These are phyloP conservation scores for Tenebrosternarchus preto DNA, from an alignment of 2,113 vertebrate genomes.

Conservation along the genomic window DNA sequence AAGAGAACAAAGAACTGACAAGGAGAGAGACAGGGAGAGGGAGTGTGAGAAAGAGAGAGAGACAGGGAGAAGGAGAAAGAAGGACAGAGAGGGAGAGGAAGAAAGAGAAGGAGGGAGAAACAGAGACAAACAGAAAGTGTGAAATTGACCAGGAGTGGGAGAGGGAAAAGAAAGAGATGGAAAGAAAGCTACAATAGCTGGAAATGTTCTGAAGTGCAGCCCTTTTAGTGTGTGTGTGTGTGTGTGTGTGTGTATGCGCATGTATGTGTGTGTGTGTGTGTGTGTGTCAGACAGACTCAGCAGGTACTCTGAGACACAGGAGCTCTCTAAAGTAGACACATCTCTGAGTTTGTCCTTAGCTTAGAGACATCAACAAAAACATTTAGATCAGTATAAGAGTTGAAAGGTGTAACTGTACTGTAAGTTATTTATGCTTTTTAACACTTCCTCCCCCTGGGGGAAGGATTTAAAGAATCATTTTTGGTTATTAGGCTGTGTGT, in stretches of 20 bases:
- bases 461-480: neutral
- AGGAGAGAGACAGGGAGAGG: conserved; percentile 20
- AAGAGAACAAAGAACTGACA: conserved; percentile 5
- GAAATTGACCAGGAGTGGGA: neutral
- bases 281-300: conserved; percentile 25
- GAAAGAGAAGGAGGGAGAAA: neutral
- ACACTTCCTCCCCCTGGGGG: neutral
- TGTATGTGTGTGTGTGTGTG: conserved; percentile 22
- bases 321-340: conserved; percentile 19
- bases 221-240: neutral
- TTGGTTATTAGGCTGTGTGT: conserved; percentile 11
- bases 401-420: neutral
- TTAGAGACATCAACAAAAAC: neutral
- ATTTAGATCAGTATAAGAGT: neutral
- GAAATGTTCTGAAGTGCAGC: conserved; percentile 7
- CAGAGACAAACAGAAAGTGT: neutral
- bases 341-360: conserved; percentile 9
- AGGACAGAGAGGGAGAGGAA: neutral
- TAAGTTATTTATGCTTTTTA: neutral
- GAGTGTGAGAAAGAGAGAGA: conserved; percentile 9
- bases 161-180: conserved; percentile 23
- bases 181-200: conserved; percentile 4
- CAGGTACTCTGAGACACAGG: conserved; percentile 19
- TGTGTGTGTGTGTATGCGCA: conserved; percentile 31
- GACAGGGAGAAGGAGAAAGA: neutral